These are phyloP conservation scores for Meloe dianella DNA, from an alignment of 2,888 invertebrate genomes.

Conservation along the genomic window DNA sequence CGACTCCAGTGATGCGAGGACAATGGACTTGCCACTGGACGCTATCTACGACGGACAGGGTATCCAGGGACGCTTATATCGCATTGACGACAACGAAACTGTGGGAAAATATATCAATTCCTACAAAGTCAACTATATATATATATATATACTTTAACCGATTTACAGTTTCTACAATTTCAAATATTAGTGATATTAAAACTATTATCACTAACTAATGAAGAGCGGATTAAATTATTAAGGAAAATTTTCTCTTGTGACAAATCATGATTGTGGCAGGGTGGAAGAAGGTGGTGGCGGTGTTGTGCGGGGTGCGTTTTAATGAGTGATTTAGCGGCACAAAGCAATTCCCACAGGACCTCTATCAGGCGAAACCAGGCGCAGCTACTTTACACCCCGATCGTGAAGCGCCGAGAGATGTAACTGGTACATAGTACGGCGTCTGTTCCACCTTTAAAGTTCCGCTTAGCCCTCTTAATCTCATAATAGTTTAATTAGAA, in stretches of 20 bases:
- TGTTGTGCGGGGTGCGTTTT: slow-evolving; percentile 41
- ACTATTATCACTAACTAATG: neutral
- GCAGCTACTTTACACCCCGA: slow-evolving; percentile 39
- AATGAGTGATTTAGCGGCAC: slow-evolving; percentile 59
- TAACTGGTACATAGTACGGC: slow-evolving; percentile 29
- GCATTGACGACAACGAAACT: neutral
- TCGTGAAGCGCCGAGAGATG: slow-evolving; percentile 33
- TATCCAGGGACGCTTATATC: slow-evolving; percentile 32
- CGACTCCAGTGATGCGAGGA: slow-evolving; percentile 39
- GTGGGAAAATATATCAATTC: slow-evolving; percentile 1
- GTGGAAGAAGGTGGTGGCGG: slow-evolving; percentile 12
- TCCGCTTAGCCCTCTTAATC: slow-evolving; percentile 38
- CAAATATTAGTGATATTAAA: neutral
- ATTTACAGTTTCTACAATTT: neutral
- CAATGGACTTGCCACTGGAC: slow-evolving; percentile 39
- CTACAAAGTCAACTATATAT: neutral
- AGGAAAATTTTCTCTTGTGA: neutral
- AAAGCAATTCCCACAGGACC: slow-evolving; percentile 55
- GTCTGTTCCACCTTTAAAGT: slow-evolving; percentile 51
- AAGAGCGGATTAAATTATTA: neutral
- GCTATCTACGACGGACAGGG: slow-evolving; percentile 46
- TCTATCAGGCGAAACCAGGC: slow-evolving; percentile 59
- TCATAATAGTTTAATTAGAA: slow-evolving; percentile 22
- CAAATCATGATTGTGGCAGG: slow-evolving; percentile 25
- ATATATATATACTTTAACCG: neutral